Base-by-base conservation (phyloP, 2,797 vertebrate species). In the Glyptemys insculpta region DNA sequence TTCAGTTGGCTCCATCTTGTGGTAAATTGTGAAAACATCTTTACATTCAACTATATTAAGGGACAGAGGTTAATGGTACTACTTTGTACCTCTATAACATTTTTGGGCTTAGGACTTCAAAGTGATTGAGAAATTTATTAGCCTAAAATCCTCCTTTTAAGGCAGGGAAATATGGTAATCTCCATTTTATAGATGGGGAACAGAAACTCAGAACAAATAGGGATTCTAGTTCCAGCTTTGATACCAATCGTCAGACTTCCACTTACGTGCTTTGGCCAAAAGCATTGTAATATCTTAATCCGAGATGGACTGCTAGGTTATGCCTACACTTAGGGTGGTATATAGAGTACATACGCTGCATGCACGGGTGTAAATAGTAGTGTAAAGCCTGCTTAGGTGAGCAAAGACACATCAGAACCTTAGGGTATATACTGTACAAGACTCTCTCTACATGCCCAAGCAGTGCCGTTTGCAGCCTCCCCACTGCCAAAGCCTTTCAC, bases 1-100 rank as follows among this genome's bases (percentile, higher is more conserved):
- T 97, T 94, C 93, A 92, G 31, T 81, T 97, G 86, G 57, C 44
- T 94, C 97, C 97, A 94, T 65, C 96, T 97, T 0, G 96, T 96
- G 97, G 96, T 85, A 88, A 89, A 86, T 41, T 27, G 56, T 74
- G 16, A 91, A 91, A 95, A 54, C 0, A 2, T 76, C 18, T 89
- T 54, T 80, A 68, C 1, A 52, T 44, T 25, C 72, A 89, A 91
- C 85, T 27, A 44, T 74, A 2, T 0, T 76, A n/a, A 93, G 81
- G 89, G 78, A 4, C 6, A 41, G 23, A 68, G 23, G 3, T 12
- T 65, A 53, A 82, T 41, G 12, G 83, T 84, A 89, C 41, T 8
- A n/a, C 23, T 23, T 92, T 47, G 5, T 5, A 31, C 78, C 94
- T 90, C 21, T 72, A 62, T 29, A 16, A 5, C 37, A 1, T 34